Evolutionary conservation across 2,113 vertebrate genomes (phyloP).

Genomic region (Bufo gargarizans): DNA sequence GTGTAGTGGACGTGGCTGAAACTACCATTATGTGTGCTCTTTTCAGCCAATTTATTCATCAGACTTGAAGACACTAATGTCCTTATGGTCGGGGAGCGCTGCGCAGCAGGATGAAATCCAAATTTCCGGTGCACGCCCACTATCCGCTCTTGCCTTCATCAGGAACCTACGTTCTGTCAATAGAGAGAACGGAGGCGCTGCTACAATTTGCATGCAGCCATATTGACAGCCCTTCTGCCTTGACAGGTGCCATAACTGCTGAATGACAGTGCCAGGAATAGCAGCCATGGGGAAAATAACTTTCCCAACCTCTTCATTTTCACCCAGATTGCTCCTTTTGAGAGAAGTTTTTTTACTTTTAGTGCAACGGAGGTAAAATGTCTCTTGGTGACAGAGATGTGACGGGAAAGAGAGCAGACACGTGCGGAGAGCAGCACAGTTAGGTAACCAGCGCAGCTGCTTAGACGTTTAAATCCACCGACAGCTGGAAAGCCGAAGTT

Average conservation of each 20-base stretch:
- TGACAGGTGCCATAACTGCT: background rate
- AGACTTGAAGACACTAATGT: background rate
- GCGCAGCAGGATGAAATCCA: background rate
- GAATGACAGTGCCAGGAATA: background rate
- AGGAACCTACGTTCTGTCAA: background rate
- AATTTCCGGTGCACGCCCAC: too few relatives aligned
- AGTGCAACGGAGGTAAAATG: background rate
- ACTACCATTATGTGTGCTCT: background rate
- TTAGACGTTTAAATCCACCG: background rate
- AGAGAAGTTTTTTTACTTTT: background rate
- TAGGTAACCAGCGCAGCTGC: background rate
- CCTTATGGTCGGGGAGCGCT: background rate
- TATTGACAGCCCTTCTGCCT: background rate
- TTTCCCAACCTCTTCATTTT: background rate
- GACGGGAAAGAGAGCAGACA: background rate
- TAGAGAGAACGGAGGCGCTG: background rate
- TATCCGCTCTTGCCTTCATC: background rate
- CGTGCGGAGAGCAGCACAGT: background rate
- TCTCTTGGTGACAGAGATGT: background rate
- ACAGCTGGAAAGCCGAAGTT: conserved; percentile 9
- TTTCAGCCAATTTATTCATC: background rate
- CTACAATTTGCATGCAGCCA: background rate
- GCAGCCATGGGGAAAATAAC: background rate
- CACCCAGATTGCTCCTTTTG: too few relatives aligned
- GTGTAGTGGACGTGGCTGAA: background rate